Conservation (phyloP, 2,113 vertebrate species). For the Mellivora capensis region DNA sequence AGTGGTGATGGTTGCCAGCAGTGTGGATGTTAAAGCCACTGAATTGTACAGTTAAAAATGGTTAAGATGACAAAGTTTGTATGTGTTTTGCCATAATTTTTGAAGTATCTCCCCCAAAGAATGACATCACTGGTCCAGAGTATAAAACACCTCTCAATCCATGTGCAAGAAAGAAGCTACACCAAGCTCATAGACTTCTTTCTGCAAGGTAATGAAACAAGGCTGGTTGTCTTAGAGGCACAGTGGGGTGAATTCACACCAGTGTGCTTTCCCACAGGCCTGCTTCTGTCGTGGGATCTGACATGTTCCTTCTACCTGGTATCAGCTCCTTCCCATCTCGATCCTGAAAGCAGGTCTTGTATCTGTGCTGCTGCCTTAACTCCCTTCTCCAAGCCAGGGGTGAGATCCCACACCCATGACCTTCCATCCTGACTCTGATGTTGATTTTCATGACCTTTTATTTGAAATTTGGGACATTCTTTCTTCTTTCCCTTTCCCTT, state of each 20-base stretch:
- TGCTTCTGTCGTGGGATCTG: neutral
- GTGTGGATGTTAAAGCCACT: no score
- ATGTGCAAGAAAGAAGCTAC: neutral
- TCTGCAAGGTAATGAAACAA: neutral
- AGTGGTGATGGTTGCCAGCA: neutral
- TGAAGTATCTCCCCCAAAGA: neutral
- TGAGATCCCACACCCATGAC: neutral
- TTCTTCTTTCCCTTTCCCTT: no score
- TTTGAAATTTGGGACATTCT: neutral
- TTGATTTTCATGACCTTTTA: neutral
- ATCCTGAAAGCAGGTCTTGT: neutral
- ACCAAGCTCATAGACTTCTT: neutral
- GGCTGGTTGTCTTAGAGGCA: neutral
- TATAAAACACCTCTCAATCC: neutral
- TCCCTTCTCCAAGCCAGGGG: neutral
- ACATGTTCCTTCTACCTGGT: neutral
- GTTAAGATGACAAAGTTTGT: neutral
- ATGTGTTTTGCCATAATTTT: neutral
- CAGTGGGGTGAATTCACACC: neutral
- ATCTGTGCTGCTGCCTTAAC: neutral
- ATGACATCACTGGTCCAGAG: neutral
- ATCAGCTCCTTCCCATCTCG: rapidly evolving
- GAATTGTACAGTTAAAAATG: neutral
- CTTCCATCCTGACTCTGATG: neutral
- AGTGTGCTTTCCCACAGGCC: neutral